These are phyloP conservation scores for Eretmochelys imbricata DNA, from an alignment of 2,113 vertebrate genomes.

Conservation along the genomic window DNA sequence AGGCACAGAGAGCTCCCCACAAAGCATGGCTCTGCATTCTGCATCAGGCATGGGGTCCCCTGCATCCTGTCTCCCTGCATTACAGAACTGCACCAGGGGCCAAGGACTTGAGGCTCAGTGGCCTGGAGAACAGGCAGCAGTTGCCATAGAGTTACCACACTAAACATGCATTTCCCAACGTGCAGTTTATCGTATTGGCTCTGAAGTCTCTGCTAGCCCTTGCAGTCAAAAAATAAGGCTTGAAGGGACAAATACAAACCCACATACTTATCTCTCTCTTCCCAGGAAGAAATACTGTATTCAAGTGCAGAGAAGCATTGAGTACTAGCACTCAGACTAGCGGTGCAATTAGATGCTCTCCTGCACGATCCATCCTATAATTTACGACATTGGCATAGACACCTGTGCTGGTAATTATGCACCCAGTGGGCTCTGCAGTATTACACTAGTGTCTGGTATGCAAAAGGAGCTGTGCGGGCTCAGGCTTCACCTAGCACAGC, in stretches of 20 bases:
- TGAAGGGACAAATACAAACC: neutral
- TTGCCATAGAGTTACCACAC: rapidly evolving
- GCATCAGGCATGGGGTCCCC: no score
- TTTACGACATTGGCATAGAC: neutral
- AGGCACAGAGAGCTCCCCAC: neutral
- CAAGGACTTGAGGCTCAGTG: no score
- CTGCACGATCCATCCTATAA: neutral
- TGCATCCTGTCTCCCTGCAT: no score
- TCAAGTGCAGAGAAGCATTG: rapidly evolving
- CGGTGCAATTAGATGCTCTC: neutral
- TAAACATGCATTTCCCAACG: neutral
- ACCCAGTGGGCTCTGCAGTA: neutral
- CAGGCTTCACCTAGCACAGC: rapidly evolving
- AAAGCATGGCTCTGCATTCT: neutral
- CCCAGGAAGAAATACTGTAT: neutral
- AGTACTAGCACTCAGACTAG: neutral
- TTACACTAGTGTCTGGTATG: neutral
- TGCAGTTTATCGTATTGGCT: neutral
- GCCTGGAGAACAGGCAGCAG: neutral
- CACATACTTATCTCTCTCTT: rapidly evolving
- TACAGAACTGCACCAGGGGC: neutral
- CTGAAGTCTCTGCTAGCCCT: neutral
- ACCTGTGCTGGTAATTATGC: neutral
- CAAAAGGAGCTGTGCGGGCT: neutral
- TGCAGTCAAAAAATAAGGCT: neutral